Conservation (phyloP, 2,888 invertebrate genomes). For the Synergus japonicus region DNA sequence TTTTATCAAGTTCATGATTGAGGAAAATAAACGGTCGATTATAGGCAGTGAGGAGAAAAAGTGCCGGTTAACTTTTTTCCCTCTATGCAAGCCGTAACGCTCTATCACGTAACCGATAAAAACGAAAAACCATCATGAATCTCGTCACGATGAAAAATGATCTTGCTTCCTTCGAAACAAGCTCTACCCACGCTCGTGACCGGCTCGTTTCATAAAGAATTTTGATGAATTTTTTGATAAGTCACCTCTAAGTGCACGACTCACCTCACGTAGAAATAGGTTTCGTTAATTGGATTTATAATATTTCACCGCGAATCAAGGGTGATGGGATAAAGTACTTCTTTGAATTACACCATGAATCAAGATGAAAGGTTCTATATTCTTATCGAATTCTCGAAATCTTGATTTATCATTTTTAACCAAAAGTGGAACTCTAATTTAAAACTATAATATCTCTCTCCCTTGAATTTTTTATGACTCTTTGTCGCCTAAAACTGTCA, state of each 20-base stretch:
- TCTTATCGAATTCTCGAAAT: neutral
- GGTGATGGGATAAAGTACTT: neutral
- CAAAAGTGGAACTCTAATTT: neutral
- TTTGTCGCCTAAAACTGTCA: conserved; percentile 14
- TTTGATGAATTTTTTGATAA: conserved; percentile 34
- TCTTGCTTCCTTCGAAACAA: conserved; percentile 1
- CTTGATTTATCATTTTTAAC: too few relatives aligned
- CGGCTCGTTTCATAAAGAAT: conserved; percentile 12
- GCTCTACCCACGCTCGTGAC: conserved; percentile 11
- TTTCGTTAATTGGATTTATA: neutral
- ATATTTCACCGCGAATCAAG: conserved; percentile 2
- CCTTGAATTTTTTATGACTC: neutral
- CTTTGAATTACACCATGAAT: neutral
- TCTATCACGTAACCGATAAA: conserved; percentile 31
- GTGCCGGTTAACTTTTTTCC: conserved; percentile 20
- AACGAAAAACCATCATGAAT: conserved; percentile 21
- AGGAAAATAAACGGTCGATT: conserved; percentile 31
- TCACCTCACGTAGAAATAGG: neutral
- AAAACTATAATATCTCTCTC: neutral
- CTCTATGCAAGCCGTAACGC: conserved; percentile 2
- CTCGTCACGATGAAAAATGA: conserved; percentile 40
- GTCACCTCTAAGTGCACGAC: neutral
- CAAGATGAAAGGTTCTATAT: neutral
- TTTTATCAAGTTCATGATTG: conserved; percentile 13
- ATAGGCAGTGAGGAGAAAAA: conserved; percentile 5